Conservation (phyloP, 2,113 vertebrate genomes). For the Heptranchias perlo region DNA sequence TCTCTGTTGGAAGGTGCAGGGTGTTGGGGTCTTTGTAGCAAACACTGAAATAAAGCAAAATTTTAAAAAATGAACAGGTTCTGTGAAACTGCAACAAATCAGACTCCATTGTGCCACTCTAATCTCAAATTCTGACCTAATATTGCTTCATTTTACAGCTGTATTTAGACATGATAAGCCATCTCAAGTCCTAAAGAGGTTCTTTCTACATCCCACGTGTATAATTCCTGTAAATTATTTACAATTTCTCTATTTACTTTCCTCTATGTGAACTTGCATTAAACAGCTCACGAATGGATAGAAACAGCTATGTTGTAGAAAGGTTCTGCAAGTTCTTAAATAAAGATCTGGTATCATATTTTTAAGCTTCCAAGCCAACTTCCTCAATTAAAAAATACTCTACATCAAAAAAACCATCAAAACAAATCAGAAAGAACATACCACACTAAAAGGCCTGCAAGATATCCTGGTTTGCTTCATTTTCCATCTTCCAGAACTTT, state of each 20-base stretch:
- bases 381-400: not conserved
- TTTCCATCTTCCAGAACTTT: not conserved
- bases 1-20: constrained; percentile 93
- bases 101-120: not conserved
- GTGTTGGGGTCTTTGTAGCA: constrained; percentile 98
- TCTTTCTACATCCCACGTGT: not conserved
- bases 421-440: not conserved
- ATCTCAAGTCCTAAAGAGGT: not conserved
- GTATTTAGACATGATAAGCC: not conserved
- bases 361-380: not conserved
- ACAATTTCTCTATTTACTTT: not conserved
- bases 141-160: not conserved
- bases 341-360: not conserved
- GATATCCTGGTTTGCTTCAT: not conserved
- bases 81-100: not conserved
- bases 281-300: not conserved
- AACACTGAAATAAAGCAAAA: constrained; percentile 64
- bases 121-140: not conserved
- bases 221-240: not conserved
- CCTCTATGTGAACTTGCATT: not conserved
- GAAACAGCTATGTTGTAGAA: not conserved
- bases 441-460: not conserved
- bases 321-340: not conserved
- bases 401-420: not conserved
- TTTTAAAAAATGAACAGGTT: not conserved